These are phyloP conservation scores for Panorpa germanica DNA, from an alignment of 2,888 invertebrate genomes.

Conservation along the genomic window DNA sequence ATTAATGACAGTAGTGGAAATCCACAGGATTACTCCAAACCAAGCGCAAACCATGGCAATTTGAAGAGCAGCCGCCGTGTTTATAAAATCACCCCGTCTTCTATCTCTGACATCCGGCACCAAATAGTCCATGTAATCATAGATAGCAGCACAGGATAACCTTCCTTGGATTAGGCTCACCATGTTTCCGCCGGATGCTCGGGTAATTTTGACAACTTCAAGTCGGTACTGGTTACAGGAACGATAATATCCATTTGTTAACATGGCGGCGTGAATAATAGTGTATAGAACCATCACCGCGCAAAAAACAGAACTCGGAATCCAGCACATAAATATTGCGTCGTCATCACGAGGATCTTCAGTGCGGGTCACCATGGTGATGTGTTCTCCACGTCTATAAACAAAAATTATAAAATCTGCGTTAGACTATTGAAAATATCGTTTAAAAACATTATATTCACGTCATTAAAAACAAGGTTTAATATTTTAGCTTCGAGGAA, in stretches of 20 bases:
- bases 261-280: slow-evolving; percentile 44
- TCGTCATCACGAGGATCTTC: slow-evolving; percentile 35
- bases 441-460: too few relatives aligned
- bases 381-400: slow-evolving; percentile 45
- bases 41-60: slow-evolving; percentile 43
- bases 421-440: background rate
- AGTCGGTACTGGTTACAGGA: slow-evolving; percentile 61
- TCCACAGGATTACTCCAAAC: slow-evolving; percentile 37
- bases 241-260: slow-evolving; percentile 50
- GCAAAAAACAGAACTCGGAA: slow-evolving; percentile 40
- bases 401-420: slow-evolving; percentile 9
- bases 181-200: background rate
- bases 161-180: slow-evolving; percentile 23
- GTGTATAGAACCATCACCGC: slow-evolving; percentile 43
- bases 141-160: slow-evolving; percentile 51
- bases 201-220: slow-evolving; percentile 31
- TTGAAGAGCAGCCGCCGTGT: slow-evolving; percentile 49
- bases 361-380: slow-evolving; percentile 40
- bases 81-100: slow-evolving; percentile 45
- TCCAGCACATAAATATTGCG: slow-evolving; percentile 48
- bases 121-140: slow-evolving; percentile 71
- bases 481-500: too few relatives aligned
- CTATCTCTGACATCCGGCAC: slow-evolving; percentile 44
- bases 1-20: slow-evolving; percentile 28
- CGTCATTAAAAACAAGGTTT: too few relatives aligned